Base-by-base conservation (phyloP, 2,113 vertebrate genomes). In the Carlito syrichta region DNA sequence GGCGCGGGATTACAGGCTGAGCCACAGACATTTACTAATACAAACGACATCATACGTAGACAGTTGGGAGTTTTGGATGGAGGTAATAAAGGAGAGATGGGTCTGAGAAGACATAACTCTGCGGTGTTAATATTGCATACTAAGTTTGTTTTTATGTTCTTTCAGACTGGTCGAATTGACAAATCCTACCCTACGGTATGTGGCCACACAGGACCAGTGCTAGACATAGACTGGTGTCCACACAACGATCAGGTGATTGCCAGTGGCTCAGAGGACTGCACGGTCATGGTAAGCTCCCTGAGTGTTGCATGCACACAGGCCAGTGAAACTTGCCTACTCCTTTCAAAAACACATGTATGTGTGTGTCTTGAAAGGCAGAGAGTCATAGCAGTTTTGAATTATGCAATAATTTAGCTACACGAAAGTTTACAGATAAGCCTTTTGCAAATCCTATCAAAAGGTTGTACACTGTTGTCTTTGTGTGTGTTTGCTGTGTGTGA, bases 221-320 rank as follows among this genome's bases (percentile, higher is more conserved):
- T 99, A 76, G 99, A 99, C 98, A 99, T 99, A 13, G 99, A 99
- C 30, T 99, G 99, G 99, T 99, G 99, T 95, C 99, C 99, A 52
- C 99, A 99, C 88, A 99, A 99, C 0, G 99, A 99, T 96, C 99
- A 99, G 32, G 99, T 99, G 93, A 99, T 99, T 6, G 99, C 99
- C 98, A 99, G 99, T 0, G 99, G 99, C 79, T 99, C 99, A 0
- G 99, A 99, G 98, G 99, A 99, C 98, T 99, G 99, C 98, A 99
- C 99, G 0, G 99, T 99, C 86, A 99, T 99, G 99, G 99, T 99
- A 98, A 99, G 98, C 63, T 60, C 19, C 40, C 7, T 4, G 32
- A 40, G 35, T 14, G 9, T 17, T 10, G 22, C 7, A 2, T 30
- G 17, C 58, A 6, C n/a, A 5, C 20, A 40, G 35, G 69, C 88